Percentiles rank a stretch among this genome's conserved stretches.
These are phyloP conservation scores for Nylanderia fulva DNA, from an alignment of 1,140 invertebrate species.

Conservation along the genomic window DNA sequence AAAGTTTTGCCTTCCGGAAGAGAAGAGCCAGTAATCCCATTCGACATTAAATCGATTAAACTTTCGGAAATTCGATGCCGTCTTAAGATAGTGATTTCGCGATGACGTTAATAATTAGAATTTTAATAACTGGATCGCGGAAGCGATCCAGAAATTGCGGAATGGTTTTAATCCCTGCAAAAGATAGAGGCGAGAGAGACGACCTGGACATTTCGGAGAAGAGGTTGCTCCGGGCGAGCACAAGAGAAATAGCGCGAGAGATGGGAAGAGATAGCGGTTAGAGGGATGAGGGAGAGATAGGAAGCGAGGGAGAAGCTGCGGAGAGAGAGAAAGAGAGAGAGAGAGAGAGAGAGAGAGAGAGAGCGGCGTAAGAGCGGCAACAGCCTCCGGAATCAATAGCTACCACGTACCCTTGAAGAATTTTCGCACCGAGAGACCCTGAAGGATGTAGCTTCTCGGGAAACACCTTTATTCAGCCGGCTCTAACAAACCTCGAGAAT, in stretches of 20 bases:
- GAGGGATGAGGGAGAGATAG: conserved; percentile 42
- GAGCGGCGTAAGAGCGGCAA: conserved; percentile 75
- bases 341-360: conserved; percentile 60
- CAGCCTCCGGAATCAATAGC: conserved; percentile 80
- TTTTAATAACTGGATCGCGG: conserved; percentile 65
- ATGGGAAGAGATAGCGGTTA: conserved; percentile 50
- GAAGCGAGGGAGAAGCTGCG: conserved; percentile 35
- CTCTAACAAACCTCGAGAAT: not conserved
- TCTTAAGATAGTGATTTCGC: conserved; percentile 47
- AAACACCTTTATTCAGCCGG: not conserved
- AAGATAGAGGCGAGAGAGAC: conserved; percentile 60
- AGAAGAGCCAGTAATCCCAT: not conserved
- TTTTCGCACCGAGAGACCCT: conserved; percentile 75
- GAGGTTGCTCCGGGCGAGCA: conserved; percentile 50
- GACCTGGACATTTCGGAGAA: conserved; percentile 64
- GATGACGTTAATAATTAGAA: no score
- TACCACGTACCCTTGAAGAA: conserved; percentile 79
- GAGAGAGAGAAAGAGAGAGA: conserved; percentile 48
- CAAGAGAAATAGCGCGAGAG: conserved; percentile 52
- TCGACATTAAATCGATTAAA: not conserved
- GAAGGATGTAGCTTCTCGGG: conserved; percentile 32
- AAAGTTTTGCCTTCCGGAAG: not conserved
- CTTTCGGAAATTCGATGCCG: conserved; percentile 45
- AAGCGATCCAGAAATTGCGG: conserved; percentile 48
- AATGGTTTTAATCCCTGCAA: conserved; percentile 68